phyloP scores from a whole-genome alignment of 1,140 invertebrate genomes.

The Halyomorpha halys region DNA sequence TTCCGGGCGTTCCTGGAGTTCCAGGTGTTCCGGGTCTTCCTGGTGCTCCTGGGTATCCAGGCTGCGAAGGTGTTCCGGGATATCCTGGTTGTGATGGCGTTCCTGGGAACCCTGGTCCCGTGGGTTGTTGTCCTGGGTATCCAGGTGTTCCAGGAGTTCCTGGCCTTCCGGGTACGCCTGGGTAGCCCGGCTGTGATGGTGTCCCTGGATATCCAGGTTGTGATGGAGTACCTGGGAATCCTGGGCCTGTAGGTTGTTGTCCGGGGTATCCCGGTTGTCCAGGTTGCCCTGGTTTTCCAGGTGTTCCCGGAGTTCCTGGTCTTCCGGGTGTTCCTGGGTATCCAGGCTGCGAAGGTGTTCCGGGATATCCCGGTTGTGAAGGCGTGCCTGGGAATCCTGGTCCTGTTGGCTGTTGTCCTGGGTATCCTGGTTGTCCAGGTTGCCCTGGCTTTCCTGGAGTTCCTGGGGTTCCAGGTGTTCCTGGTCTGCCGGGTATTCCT shows the following conservation, averaged over 20 bases:
- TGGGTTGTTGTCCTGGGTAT: slow-evolving; percentile 28
- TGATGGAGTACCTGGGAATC: slow-evolving; percentile 28
- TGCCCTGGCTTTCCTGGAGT: slow-evolving; percentile 25
- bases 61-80: slow-evolving; percentile 33
- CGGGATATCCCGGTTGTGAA: slow-evolving; percentile 32
- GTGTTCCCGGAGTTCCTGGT: slow-evolving; percentile 29
- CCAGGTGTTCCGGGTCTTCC: slow-evolving; percentile 28
- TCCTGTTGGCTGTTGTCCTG: slow-evolving; percentile 29
- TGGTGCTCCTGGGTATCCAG: slow-evolving; percentile 26
- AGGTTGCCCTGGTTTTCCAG: slow-evolving; percentile 29
- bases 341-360: slow-evolving; percentile 31
- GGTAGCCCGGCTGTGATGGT: slow-evolving; percentile 21
- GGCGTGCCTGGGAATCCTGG: slow-evolving; percentile 32
- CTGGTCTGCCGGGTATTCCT: slow-evolving; percentile 28
- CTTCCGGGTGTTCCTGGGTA: slow-evolving; percentile 25
- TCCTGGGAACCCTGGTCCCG: slow-evolving; percentile 30
- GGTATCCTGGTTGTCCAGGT: slow-evolving; percentile 30
- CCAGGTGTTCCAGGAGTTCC: slow-evolving; percentile 31
- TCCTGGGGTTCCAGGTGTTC: slow-evolving; percentile 28
- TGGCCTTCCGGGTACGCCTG: slow-evolving; percentile 27
- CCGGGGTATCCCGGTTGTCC: slow-evolving; percentile 29
- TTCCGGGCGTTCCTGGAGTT: slow-evolving; percentile 28
- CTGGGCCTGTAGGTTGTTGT: slow-evolving; percentile 26
- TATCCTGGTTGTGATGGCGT: slow-evolving; percentile 32
- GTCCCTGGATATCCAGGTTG: slow-evolving; percentile 29